phyloP scores from a whole-genome alignment of 2,888 invertebrate species.

The Acronicta psi region DNA sequence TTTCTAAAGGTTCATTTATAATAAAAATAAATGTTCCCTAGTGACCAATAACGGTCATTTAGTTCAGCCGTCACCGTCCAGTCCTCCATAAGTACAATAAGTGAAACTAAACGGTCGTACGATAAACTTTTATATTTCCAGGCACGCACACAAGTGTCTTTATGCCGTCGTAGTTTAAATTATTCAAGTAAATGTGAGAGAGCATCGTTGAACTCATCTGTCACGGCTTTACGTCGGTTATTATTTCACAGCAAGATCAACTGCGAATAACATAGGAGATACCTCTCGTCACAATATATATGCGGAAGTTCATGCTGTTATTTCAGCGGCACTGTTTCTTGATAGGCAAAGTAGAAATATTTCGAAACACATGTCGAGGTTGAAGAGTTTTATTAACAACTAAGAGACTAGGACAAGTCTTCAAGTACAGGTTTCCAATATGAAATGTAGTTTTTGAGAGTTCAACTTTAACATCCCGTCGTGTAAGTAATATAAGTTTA shows the following conservation, averaged over 20 bases:
- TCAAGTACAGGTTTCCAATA: too few species aligned
- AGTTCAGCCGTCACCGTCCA: constrained; percentile 55
- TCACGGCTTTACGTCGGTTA: constrained; percentile 39
- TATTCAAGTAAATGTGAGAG: constrained; percentile 48
- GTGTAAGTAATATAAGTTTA: too few species aligned
- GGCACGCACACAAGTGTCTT: constrained; percentile 30
- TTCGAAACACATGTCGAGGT: background rate
- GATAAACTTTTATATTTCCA: constrained; percentile 55
- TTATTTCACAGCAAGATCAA: constrained; percentile 43
- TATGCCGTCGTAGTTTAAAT: constrained; percentile 41
- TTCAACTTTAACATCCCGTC: too few species aligned
- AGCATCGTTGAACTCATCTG: constrained; percentile 37
- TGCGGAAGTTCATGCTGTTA: constrained; percentile 12
- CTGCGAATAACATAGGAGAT: constrained; percentile 35
- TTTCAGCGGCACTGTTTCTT: background rate
- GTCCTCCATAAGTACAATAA: constrained; percentile 42
- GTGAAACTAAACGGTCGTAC: constrained; percentile 65
- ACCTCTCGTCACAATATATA: constrained; percentile 12
- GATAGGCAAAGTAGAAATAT: background rate
- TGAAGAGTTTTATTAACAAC: too few species aligned
- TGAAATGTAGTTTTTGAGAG: too few species aligned
- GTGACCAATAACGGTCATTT: constrained; percentile 62
- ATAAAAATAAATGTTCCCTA: constrained; percentile 19
- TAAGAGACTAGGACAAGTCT: too few species aligned
- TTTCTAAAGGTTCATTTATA: constrained; percentile 1